Base-by-base conservation (phyloP, 2,888 invertebrate genomes). In the Lycia hirtaria region DNA sequence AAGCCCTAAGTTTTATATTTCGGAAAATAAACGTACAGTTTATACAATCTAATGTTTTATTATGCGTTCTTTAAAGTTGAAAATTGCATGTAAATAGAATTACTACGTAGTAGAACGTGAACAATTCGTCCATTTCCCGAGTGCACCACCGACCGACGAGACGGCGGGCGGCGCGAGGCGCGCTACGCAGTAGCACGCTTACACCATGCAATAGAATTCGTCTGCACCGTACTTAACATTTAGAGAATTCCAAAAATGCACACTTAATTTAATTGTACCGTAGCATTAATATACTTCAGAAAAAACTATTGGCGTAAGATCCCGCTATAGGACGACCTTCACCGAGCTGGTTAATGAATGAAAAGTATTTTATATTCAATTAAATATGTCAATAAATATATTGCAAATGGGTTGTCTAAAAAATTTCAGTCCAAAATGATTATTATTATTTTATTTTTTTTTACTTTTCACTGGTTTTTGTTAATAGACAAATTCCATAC, bases 41-140 rank as follows among this genome's bases (percentile, higher is more conserved):
- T 20, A n/a, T 43, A n/a, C n/a, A n/a, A n/a, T 43, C 28, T n/a
- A n/a, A 24, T 15, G 7, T 30, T 17, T 30, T 50, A 50, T 50
- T 19, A 5, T 19, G 2, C n/a, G 17, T 14, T 3, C 0, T 2
- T 4, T 20, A 19, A 41, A 28, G 47, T 47, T 35, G 33, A 41
- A 41, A 26, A 28, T 51, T 33, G 40, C 4, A 3, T 45, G 45
- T 14, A 26, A 22, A 12, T n/a, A 6, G 9, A 9, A 38, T 20
- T 32, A 15, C 28, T 45, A 51, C 57, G 55, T 56, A 54, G 54
- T 61, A 51, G 55, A 59, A 49, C 56, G 47, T 37, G 24, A 41
- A 56, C 41, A 41, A 54, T 56, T 56, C 49, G 52, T 28, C 28
- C 59, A 59, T 65, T 56, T 62, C 57, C 62, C 58, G 58, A 60